Evolutionary conservation across 2,797 vertebrate genomes (phyloP).

Genomic region (Phrynocephalus forsythii): DNA sequence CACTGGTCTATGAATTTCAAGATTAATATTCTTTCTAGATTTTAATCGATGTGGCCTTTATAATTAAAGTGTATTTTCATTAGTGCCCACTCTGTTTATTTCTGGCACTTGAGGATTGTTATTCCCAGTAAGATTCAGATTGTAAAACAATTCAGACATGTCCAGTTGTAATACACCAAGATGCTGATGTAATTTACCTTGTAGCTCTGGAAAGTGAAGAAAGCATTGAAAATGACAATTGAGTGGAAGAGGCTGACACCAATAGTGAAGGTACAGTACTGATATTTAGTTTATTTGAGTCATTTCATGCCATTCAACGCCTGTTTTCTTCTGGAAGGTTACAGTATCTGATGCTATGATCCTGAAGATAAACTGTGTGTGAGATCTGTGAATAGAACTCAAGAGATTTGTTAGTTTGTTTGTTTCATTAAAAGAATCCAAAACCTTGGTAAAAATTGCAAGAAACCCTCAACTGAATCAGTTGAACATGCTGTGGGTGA

Average conservation of each 20-base stretch:
- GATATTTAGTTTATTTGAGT: neutral
- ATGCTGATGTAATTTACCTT: neutral
- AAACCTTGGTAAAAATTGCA: neutral
- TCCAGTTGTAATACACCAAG: neutral
- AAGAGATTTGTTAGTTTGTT: neutral
- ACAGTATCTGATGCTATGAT: neutral
- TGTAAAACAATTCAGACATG: neutral
- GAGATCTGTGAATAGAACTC: neutral
- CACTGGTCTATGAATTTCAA: neutral
- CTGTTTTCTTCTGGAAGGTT: neutral
- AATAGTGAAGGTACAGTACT: slow-evolving; percentile 69
- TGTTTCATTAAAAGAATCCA: too few relatives aligned
- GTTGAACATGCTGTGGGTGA: neutral
- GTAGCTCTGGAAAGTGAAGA: slow-evolving; percentile 95
- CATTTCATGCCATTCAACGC: neutral
- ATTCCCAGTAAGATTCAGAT: neutral
- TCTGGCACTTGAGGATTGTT: neutral
- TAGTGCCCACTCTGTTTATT: neutral
- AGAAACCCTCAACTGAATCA: neutral
- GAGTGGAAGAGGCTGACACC: slow-evolving; percentile 85
- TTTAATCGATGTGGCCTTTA: neutral
- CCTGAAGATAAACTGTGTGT: neutral
- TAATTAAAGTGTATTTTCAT: neutral
- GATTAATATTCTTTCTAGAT: neutral
- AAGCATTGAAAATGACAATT: slow-evolving; percentile 87